Evolutionary conservation across 2,888 invertebrate genomes (phyloP).

Genomic region (Nemapogon koenigi): DNA sequence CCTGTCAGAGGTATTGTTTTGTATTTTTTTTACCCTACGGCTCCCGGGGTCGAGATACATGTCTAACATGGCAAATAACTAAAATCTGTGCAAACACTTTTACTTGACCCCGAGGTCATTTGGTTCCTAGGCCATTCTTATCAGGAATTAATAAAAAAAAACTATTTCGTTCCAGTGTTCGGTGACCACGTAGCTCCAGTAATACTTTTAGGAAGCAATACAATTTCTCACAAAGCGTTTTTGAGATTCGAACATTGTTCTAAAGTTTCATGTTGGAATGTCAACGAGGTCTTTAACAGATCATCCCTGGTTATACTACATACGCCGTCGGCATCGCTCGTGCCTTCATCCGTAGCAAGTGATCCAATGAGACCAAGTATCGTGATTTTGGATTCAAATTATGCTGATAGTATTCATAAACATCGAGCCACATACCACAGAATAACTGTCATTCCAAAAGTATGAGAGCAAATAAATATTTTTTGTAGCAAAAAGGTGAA

Average conservation of each 20-base stretch:
- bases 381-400: conserved; percentile 67
- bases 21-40: too few relatives aligned
- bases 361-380: conserved; percentile 57
- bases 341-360: conserved; percentile 62
- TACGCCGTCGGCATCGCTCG: conserved; percentile 48
- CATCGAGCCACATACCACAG: conserved; percentile 38
- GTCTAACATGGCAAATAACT: too few relatives aligned
- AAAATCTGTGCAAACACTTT: too few relatives aligned
- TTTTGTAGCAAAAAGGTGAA: conserved; percentile 12
- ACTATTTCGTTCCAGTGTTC: conserved; percentile 27
- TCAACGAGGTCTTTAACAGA: conserved; percentile 39
- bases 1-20: conserved; percentile 40
- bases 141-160: too few relatives aligned
- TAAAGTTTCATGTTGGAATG: conserved; percentile 67
- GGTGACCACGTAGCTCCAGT: conserved; percentile 32
- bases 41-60: too few relatives aligned
- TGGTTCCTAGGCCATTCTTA: too few relatives aligned
- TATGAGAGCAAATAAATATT: conserved; percentile 17
- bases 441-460: conserved; percentile 35
- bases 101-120: too few relatives aligned
- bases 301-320: conserved; percentile 55
- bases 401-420: conserved; percentile 62
- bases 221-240: conserved; percentile 27
- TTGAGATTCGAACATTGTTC: conserved; percentile 54
- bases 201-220: conserved; percentile 31